Percentiles rank a stretch among this genome's conserved stretches.
Evolutionary conservation across 2,113 vertebrate species (phyloP).

Genomic region (Pomatostomus ruficeps): DNA sequence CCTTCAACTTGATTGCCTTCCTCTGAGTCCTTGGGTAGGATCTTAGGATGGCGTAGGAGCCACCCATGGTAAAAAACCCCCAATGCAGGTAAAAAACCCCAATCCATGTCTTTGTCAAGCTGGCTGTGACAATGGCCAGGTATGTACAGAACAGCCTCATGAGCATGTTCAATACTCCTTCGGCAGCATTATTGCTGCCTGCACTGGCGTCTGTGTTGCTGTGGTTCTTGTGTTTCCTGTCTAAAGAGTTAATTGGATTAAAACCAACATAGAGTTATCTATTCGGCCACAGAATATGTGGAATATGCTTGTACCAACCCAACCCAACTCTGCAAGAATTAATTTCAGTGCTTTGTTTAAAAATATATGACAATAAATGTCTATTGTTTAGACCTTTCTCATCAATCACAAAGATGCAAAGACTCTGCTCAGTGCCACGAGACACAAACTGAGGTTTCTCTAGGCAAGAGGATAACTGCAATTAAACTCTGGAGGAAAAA

Average conservation of each 20-base stretch:
- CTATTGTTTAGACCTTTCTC: background rate
- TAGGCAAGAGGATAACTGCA: background rate
- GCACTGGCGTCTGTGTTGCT: background rate
- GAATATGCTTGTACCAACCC: background rate
- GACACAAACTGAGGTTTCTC: background rate
- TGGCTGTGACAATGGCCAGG: background rate
- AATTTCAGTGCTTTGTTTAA: background rate
- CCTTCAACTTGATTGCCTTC: background rate
- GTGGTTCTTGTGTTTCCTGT: background rate
- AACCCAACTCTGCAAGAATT: background rate
- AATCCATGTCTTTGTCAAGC: background rate
- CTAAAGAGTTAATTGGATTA: background rate
- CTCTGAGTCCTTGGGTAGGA: background rate
- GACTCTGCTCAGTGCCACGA: background rate
- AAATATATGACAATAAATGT: background rate
- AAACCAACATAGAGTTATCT: background rate
- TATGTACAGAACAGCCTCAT: background rate
- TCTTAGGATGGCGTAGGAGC: background rate
- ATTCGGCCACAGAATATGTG: background rate
- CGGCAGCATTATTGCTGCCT: background rate
- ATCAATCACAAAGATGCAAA: background rate
- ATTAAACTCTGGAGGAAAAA: background rate
- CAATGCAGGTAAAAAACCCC: background rate
- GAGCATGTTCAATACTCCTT: background rate
- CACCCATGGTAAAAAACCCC: rapidly evolving